phyloP scores from a whole-genome alignment of 2,888 invertebrate genomes.

The Linnaemya vulpina region DNA sequence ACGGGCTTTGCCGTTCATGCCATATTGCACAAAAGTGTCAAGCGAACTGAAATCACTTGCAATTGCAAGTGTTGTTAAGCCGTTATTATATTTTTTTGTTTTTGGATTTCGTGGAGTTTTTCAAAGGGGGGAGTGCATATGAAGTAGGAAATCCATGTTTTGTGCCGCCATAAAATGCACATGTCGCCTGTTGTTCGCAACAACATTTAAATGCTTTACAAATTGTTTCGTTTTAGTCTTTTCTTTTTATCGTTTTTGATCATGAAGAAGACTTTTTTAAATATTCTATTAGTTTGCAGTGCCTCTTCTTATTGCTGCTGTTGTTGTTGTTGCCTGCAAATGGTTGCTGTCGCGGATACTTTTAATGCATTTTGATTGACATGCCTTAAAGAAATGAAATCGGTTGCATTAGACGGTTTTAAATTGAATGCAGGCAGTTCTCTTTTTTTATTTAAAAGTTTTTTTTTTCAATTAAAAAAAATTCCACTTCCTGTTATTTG shows the following conservation, averaged over 20 bases:
- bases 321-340: slow-evolving; percentile 31
- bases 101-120: no score
- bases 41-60: slow-evolving; percentile 66
- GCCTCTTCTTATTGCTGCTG: slow-evolving; percentile 13
- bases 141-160: slow-evolving; percentile 40
- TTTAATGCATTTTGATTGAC: slow-evolving; percentile 57
- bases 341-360: slow-evolving; percentile 2
- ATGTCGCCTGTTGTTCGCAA: slow-evolving; percentile 81
- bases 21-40: slow-evolving; percentile 70
- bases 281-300: not conserved
- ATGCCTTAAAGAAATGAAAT: slow-evolving; percentile 9
- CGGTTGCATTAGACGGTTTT: slow-evolving; percentile 14
- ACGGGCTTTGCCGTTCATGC: slow-evolving; percentile 61
- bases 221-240: slow-evolving; percentile 71
- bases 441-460: not conserved
- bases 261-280: slow-evolving; percentile 67
- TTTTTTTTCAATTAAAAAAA: slow-evolving; percentile 8
- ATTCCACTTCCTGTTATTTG: not conserved
- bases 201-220: slow-evolving; percentile 79
- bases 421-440: slow-evolving; percentile 1
- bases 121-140: not conserved
- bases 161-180: slow-evolving; percentile 80
- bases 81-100: not conserved
- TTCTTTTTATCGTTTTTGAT: not conserved
- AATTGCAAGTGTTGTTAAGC: slow-evolving; percentile 56